Base-by-base conservation (phyloP, 2,113 vertebrate genomes). In the Coturnix japonica region DNA sequence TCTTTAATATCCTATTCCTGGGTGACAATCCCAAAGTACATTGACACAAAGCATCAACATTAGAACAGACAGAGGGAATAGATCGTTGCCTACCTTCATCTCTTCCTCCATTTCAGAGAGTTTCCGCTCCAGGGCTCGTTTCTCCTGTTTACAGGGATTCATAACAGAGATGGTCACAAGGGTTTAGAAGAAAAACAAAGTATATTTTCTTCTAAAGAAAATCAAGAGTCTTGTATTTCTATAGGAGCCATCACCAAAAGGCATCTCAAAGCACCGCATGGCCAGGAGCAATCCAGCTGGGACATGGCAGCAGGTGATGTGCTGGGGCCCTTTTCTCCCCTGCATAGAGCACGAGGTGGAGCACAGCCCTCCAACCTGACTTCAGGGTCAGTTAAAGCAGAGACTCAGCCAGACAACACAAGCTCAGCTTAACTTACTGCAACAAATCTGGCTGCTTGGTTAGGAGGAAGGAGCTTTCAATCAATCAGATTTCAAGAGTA, bases 101-200 rank as follows among this genome's bases (percentile, higher is more conserved):
- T 99, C 99, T 77, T 99, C 99, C 79, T 99, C 99, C 99, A 99
- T 99, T 95, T 99, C 98, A 12, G 99, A 99, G 87, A 99, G 99
- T 94, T 97, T 99, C 96, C 99, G 98, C 95, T 99, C 99, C 91
- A 99, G 97, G 92, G 97, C 98, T 95, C 98, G 97, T 93, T 99
- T 99, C 96, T 99, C 99, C 99, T 99, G 97, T 96, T 84, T 61
- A 80, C 73, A 96, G 89, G 91, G 86, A 91, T 93, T 72, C 46
- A 73, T 19, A 93, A 95, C 30, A 92, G 33, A 76, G n/a, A 70
- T 53, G 33, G 92, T 61, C 65, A 87, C 25, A 25, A 19, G 26
- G 53, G 23, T 21, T 70, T 11, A 83, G 53, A 66, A 14, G 8
- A 44, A 73, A 81, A 83, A 39, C 17, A 31, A 2, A 13, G 33